Percentiles rank a stretch among this genome's conserved stretches.
These are phyloP conservation scores for Lordiphosa clarofinis DNA, from an alignment of 1,140 invertebrate species.

Conservation along the genomic window DNA sequence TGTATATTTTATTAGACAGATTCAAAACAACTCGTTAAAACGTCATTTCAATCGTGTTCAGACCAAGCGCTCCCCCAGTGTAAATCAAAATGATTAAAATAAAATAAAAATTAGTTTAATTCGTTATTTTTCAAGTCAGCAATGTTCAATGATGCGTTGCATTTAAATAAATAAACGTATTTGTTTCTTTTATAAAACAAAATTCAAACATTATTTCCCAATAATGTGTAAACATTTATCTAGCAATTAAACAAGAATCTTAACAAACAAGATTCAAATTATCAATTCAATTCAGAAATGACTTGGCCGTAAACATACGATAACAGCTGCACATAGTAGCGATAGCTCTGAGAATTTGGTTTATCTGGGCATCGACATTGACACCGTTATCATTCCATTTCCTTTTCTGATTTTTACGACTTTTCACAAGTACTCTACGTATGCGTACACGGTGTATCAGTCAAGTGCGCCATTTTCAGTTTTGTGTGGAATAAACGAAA, in stretches of 20 bases:
- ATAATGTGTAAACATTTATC: not conserved
- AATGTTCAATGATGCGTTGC: too few relatives aligned
- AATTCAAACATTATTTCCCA: not conserved
- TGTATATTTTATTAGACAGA: too few relatives aligned
- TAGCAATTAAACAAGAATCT: not conserved
- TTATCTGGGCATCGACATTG: slow-evolving; percentile 45
- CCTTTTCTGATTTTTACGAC: slow-evolving; percentile 57
- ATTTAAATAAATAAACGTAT: too few relatives aligned
- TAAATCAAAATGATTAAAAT: too few relatives aligned
- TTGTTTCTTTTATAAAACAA: too few relatives aligned
- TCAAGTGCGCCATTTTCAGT: slow-evolving; percentile 64
- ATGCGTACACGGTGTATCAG: slow-evolving; percentile 21
- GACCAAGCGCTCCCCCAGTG: too few relatives aligned
- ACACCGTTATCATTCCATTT: slow-evolving; percentile 54
- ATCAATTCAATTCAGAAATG: too few relatives aligned
- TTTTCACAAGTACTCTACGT: slow-evolving; percentile 43
- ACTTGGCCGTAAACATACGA: slow-evolving; percentile 1
- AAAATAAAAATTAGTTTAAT: too few relatives aligned
- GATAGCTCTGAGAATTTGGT: slow-evolving; percentile 18
- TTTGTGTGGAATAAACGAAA: slow-evolving; percentile 13
- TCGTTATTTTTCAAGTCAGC: too few relatives aligned
- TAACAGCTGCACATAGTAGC: slow-evolving; percentile 39
- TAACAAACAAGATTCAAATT: too few relatives aligned
- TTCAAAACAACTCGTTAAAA: too few relatives aligned
- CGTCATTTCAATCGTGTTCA: too few relatives aligned